Conservation (phyloP, 2,888 invertebrate species). For the Sipha maydis region DNA sequence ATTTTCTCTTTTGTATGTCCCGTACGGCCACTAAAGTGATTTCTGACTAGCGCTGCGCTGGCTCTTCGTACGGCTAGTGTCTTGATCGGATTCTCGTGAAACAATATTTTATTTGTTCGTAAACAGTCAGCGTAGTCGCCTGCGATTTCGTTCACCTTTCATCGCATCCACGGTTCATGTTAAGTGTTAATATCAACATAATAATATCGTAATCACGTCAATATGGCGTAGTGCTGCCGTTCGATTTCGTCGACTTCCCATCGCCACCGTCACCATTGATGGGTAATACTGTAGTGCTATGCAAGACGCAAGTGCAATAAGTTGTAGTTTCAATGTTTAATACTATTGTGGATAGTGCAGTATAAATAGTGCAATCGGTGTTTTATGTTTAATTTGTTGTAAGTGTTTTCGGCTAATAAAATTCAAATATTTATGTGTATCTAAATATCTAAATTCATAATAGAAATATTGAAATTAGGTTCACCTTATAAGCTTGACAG, state of each 20-base stretch:
- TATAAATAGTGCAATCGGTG: neutral
- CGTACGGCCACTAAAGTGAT: slow-evolving; percentile 39
- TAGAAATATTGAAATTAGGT: neutral
- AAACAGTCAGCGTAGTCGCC: neutral
- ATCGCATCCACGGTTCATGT: neutral
- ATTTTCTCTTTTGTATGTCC: slow-evolving; percentile 50
- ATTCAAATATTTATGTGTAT: neutral
- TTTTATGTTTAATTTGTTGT: neutral
- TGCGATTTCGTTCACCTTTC: neutral
- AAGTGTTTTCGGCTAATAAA: neutral
- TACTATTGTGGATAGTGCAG: neutral
- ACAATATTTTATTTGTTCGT: neutral
- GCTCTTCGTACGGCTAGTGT: slow-evolving; percentile 26
- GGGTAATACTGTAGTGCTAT: neutral
- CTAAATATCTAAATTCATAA: neutral
- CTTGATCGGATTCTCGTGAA: slow-evolving; percentile 4
- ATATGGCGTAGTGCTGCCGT: slow-evolving; percentile 54
- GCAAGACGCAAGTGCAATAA: neutral
- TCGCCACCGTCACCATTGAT: neutral
- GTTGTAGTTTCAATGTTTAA: neutral
- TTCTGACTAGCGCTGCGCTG: slow-evolving; percentile 45
- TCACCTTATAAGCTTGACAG: neutral
- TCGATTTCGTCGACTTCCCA: slow-evolving; percentile 11
- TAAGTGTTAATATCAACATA: neutral
- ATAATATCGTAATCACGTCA: slow-evolving; percentile 14